A percentile compares a stretch with the other conserved stretches of the same genome.
Conservation (phyloP, 1,140 invertebrate species). For the Charaxes varanes region DNA sequence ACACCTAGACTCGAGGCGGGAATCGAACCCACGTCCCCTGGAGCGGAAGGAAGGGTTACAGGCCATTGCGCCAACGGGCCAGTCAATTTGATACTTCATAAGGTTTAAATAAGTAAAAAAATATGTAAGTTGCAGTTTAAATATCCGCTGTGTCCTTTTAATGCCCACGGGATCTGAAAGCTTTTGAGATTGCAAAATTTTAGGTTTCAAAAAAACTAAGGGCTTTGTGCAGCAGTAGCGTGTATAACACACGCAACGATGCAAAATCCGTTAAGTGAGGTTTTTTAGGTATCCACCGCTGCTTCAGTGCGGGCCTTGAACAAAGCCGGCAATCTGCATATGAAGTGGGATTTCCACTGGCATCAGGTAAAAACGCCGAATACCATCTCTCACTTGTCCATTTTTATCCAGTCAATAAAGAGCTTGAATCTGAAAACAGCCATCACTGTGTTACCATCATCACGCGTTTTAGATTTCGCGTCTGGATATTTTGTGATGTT, state of each 20-base stretch:
- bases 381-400: constrained; percentile 6
- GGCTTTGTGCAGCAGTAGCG: constrained; percentile 20
- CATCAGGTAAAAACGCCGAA: constrained; percentile 16
- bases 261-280: constrained; percentile 24
- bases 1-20: no score
- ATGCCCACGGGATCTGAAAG: no score
- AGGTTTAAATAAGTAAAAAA: no score
- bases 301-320: constrained; percentile 14
- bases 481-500: no score
- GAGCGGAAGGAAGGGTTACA: no score
- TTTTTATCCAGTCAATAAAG: constrained; percentile 15
- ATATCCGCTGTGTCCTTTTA: no score
- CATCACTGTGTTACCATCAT: neutral
- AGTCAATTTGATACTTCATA: no score
- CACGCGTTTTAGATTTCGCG: no score
- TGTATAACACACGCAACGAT: constrained; percentile 21
- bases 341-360: constrained; percentile 17
- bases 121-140: no score
- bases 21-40: no score
- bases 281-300: constrained; percentile 21
- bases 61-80: no score
- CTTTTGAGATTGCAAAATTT: no score
- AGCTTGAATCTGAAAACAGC: constrained; percentile 4
- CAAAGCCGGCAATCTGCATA: constrained; percentile 27
- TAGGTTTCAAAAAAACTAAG: constrained; percentile 21